Evolutionary conservation across 2,113 vertebrate species (phyloP).

Genomic region (Chamaetylas fuelleborni): DNA sequence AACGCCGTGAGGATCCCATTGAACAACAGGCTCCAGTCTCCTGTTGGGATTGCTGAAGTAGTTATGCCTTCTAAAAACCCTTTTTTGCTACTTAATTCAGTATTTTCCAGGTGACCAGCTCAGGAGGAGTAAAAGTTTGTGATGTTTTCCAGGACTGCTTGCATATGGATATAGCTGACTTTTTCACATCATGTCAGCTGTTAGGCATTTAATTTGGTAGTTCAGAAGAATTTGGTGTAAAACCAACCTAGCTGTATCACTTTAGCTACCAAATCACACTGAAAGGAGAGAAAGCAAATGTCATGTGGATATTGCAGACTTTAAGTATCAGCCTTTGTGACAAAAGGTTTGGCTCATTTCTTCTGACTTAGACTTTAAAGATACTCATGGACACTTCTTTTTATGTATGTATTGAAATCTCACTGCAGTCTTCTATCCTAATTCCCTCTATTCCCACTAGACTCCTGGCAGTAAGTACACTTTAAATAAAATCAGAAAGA

Average conservation of each 20-base stretch:
- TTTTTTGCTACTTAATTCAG: not conserved
- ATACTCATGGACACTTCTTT: not conserved
- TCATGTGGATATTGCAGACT: not conserved
- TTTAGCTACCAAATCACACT: not conserved
- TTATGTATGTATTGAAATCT: not conserved
- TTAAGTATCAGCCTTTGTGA: not conserved
- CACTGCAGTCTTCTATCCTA: not conserved
- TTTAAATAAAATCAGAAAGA: slow-evolving; percentile 35
- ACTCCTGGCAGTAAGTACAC: not conserved
- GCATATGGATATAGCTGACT: not conserved
- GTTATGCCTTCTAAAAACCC: not conserved
- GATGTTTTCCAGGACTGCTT: not conserved
- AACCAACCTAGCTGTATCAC: not conserved
- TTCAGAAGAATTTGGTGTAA: not conserved
- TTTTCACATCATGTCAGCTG: not conserved
- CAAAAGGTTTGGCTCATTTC: not conserved
- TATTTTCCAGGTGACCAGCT: not conserved
- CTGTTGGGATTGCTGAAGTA: not conserved
- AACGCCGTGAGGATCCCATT: not conserved
- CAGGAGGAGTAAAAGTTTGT: not conserved
- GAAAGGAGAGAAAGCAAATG: not conserved
- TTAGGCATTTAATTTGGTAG: not conserved
- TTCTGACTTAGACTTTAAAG: not conserved
- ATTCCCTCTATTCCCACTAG: not conserved
- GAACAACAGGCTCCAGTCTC: not conserved